phyloP scores from a whole-genome alignment of 92 coral and sea anemone genomes.

The Blastomussa wellsi region DNA sequence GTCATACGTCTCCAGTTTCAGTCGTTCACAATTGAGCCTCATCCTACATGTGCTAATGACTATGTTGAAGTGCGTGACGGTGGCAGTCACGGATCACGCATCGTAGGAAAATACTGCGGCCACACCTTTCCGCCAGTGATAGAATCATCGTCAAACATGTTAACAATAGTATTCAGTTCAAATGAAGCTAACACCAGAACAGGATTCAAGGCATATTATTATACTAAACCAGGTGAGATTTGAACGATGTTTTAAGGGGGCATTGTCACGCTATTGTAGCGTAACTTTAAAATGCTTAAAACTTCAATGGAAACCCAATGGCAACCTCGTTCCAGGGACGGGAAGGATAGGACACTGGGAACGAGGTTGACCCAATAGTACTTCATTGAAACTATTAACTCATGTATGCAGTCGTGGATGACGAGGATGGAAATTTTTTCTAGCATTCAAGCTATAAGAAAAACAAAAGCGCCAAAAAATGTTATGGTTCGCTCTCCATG shows the following conservation, averaged over 20 bases:
- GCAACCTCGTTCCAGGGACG: no score
- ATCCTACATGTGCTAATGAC: conserved; percentile 62
- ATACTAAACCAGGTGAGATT: conserved; percentile 30
- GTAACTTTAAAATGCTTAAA: no score
- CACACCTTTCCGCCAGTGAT: conserved; percentile 51
- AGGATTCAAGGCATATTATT: conserved; percentile 64
- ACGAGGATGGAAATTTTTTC: no score
- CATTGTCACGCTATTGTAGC: no score
- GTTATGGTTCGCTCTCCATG: no score
- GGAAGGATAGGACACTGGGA: no score
- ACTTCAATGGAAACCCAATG: no score
- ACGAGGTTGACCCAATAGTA: no score
- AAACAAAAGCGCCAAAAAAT: no score
- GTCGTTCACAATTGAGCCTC: conserved; percentile 48
- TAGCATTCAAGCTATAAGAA: no score
- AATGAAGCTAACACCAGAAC: conserved; percentile 35
- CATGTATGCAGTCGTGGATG: no score
- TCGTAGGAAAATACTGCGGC: conserved; percentile 79
- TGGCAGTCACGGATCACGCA: not conserved
- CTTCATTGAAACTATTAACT: no score
- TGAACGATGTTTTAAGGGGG: not conserved
- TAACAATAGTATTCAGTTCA: conserved; percentile 63
- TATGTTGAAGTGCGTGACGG: conserved; percentile 76
- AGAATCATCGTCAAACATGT: conserved; percentile 49
- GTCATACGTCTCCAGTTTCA: conserved; percentile 62